These are phyloP conservation scores for Amiota minor DNA, from an alignment of 2,888 invertebrate species.

Conservation along the genomic window DNA sequence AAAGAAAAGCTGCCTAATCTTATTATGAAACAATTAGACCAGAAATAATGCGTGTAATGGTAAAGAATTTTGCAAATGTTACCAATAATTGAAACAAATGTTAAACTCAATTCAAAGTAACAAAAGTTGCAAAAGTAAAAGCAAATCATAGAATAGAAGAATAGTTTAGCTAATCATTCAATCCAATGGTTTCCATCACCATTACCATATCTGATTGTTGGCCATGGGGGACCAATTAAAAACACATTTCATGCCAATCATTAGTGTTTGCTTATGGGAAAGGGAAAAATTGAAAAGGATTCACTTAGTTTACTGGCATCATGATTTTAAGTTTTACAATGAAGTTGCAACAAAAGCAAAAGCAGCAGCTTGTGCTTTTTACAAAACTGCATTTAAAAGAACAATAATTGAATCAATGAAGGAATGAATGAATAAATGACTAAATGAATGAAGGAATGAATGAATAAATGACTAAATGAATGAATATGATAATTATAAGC, in stretches of 20 bases:
- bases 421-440: no score
- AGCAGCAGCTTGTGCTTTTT: constrained; percentile 3
- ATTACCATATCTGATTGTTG: neutral
- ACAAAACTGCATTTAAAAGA: constrained; percentile 57
- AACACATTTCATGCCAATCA: constrained; percentile 58
- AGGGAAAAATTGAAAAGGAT: neutral
- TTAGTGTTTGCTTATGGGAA: constrained; percentile 1
- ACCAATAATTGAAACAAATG: constrained; percentile 20
- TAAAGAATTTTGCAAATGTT: constrained; percentile 36
- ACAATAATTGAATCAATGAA: constrained; percentile 60
- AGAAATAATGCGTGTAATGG: constrained; percentile 38
- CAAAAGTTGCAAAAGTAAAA: neutral
- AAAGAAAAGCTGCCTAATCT: neutral
- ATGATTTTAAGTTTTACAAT: neutral
- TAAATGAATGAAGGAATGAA: no score
- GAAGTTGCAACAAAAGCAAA: neutral
- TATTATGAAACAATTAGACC: constrained; percentile 8
- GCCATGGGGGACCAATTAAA: constrained; percentile 54
- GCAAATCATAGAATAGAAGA: constrained; percentile 12
- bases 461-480: constrained; percentile 42
- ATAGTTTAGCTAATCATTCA: constrained; percentile 17
- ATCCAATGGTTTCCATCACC: neutral
- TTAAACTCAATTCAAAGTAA: neutral
- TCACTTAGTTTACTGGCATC: neutral
- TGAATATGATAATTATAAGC: constrained; percentile 54